Percentiles rank a stretch among this genome's conserved stretches.
Conservation (phyloP, 2,888 invertebrate species). For the Folsomia candida region DNA sequence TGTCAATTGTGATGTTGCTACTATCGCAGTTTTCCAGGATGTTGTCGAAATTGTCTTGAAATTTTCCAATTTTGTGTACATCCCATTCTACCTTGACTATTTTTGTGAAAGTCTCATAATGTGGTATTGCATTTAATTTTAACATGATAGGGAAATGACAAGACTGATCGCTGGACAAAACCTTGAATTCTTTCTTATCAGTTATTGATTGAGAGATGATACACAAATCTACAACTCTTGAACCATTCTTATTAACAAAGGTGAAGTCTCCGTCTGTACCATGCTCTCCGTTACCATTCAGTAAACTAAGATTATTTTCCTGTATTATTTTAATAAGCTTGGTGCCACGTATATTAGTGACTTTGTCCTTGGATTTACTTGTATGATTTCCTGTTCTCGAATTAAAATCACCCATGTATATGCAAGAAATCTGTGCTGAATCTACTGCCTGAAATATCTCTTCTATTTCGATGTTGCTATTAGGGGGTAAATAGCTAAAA, state of each 20-base stretch:
- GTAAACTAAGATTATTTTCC: background rate
- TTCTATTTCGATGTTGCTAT: background rate
- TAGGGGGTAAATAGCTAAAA: background rate
- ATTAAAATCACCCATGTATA: background rate
- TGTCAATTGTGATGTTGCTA: too few species aligned
- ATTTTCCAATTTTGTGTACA: too few species aligned
- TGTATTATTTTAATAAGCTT: background rate
- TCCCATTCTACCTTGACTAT: too few species aligned
- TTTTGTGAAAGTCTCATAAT: too few species aligned
- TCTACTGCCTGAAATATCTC: too few species aligned
- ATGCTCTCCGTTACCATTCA: background rate
- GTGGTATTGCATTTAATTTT: background rate
- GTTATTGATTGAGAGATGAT: background rate
- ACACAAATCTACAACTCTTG: slow-evolving; percentile 6
- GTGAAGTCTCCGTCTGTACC: slow-evolving; percentile 6
- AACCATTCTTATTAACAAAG: slow-evolving; percentile 9
- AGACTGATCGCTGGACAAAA: background rate
- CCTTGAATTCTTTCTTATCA: background rate
- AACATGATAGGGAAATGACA: background rate
- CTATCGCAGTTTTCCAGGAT: too few species aligned
- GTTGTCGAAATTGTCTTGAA: too few species aligned
- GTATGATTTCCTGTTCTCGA: background rate
- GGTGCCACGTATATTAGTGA: background rate
- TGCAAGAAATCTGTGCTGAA: too few species aligned
- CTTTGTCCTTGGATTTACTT: too few species aligned